Percentiles rank a stretch among this genome's conserved stretches.
Evolutionary conservation across 2,113 vertebrate genomes (phyloP).

Genomic region (Sphaerodactylus townsendi): DNA sequence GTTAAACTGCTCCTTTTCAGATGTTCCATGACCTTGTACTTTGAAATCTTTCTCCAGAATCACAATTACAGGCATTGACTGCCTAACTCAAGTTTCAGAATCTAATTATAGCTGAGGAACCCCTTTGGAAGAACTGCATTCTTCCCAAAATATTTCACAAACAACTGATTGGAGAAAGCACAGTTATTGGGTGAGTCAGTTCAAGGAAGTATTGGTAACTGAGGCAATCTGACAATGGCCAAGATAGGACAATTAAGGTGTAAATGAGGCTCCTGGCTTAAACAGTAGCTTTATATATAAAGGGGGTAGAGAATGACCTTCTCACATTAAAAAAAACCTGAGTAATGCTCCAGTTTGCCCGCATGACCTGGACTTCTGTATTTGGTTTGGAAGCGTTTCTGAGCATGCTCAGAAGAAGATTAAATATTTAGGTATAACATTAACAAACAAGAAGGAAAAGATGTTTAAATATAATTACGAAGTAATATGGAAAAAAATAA

Average conservation of each 20-base stretch:
- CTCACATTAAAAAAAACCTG: too few species aligned
- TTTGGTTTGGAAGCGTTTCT: too few species aligned
- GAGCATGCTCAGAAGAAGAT: too few species aligned
- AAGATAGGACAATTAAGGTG: slow-evolving; percentile 44
- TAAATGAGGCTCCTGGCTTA: slow-evolving; percentile 27
- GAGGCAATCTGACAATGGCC: slow-evolving; percentile 24
- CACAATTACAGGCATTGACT: slow-evolving; percentile 51
- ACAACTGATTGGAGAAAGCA: slow-evolving; percentile 23
- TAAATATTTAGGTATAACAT: too few species aligned
- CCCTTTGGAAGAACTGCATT: background rate
- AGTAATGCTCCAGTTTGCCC: too few species aligned
- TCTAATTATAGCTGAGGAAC: slow-evolving; percentile 62
- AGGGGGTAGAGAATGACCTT: background rate
- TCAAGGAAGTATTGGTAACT: slow-evolving; percentile 34
- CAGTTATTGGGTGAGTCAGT: slow-evolving; percentile 11
- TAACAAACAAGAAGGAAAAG: too few species aligned
- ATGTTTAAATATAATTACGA: too few species aligned
- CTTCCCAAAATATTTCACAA: slow-evolving; percentile 44
- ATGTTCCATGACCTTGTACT: slow-evolving; percentile 60
- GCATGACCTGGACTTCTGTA: too few species aligned
- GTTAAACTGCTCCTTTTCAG: slow-evolving; percentile 62
- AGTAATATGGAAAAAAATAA: too few species aligned
- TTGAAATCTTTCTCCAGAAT: slow-evolving; percentile 66
- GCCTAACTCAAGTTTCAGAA: slow-evolving; percentile 56
- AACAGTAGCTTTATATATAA: background rate